Evolutionary conservation across 2,888 invertebrate species (phyloP).

Genomic region (Phortica okadai): DNA sequence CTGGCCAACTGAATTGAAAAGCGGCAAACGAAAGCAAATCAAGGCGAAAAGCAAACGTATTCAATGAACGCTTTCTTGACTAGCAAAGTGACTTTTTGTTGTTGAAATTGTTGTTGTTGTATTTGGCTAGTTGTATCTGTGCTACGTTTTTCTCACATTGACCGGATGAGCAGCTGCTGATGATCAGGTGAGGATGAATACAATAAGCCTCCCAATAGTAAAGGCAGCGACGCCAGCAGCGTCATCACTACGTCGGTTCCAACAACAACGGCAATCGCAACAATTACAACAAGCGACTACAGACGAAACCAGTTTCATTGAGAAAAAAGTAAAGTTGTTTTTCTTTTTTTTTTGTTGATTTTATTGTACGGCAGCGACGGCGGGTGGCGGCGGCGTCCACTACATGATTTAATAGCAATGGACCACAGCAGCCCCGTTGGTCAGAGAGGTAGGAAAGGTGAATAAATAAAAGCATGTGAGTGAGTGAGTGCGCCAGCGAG

Average conservation of each 20-base stretch:
- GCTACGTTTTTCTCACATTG: constrained; percentile 60
- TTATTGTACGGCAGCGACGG: neutral
- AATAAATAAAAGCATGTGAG: neutral
- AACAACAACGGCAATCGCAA: constrained; percentile 59
- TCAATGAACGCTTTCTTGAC: constrained; percentile 42
- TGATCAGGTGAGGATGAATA: constrained; percentile 74
- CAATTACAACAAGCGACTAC: constrained; percentile 40
- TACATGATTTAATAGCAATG: constrained; percentile 69
- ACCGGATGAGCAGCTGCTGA: constrained; percentile 74
- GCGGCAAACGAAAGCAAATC: constrained; percentile 25
- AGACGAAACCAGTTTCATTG: constrained; percentile 74
- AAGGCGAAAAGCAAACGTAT: constrained; percentile 33
- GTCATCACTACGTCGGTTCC: constrained; percentile 25
- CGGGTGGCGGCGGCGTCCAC: constrained; percentile 39
- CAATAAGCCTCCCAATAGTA: constrained; percentile 52
- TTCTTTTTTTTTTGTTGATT: neutral
- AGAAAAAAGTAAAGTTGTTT: constrained; percentile 65
- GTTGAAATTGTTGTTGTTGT: neutral
- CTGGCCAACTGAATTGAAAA: constrained; percentile 7
- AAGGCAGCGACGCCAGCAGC: constrained; percentile 11
- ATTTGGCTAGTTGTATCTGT: constrained; percentile 14
- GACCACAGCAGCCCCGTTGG: constrained; percentile 48
- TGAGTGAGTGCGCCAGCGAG: neutral
- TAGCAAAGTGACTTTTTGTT: neutral
- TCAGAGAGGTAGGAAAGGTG: neutral